Conservation (phyloP, 2,888 invertebrate genomes). For the Coelinius sp. region DNA sequence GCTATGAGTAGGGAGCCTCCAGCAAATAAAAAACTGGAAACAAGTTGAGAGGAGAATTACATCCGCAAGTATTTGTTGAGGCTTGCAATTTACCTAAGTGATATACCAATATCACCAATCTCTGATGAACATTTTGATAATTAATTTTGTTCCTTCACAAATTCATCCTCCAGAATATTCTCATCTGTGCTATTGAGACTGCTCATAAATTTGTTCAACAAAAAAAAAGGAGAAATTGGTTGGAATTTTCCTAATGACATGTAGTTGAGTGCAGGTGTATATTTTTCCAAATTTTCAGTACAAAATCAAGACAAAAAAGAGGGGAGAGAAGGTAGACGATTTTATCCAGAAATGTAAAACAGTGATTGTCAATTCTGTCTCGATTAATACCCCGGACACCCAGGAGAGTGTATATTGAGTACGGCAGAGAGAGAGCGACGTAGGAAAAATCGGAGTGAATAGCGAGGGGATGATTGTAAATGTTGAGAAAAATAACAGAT, state of each 20-base stretch:
- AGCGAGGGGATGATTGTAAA: neutral
- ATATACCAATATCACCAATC: neutral
- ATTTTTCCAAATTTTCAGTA: neutral
- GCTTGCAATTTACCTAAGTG: constrained; percentile 24
- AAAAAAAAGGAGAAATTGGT: neutral
- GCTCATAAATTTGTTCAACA: neutral
- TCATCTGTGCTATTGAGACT: neutral
- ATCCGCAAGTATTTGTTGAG: neutral
- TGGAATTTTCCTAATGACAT: neutral
- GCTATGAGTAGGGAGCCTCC: neutral
- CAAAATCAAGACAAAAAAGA: neutral
- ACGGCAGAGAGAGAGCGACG: neutral
- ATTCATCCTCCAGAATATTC: neutral
- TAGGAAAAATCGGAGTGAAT: neutral
- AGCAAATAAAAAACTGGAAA: neutral
- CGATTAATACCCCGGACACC: neutral
- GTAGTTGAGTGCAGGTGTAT: neutral
- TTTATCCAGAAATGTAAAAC: neutral
- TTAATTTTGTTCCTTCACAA: neutral
- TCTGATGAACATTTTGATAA: neutral
- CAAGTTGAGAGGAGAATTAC: neutral
- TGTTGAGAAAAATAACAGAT: neutral
- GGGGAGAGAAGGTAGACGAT: neutral
- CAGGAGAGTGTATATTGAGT: neutral
- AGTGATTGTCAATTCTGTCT: neutral